These are phyloP conservation scores for Hirundo rustica DNA, from an alignment of 2,797 vertebrate species.

Conservation along the genomic window DNA sequence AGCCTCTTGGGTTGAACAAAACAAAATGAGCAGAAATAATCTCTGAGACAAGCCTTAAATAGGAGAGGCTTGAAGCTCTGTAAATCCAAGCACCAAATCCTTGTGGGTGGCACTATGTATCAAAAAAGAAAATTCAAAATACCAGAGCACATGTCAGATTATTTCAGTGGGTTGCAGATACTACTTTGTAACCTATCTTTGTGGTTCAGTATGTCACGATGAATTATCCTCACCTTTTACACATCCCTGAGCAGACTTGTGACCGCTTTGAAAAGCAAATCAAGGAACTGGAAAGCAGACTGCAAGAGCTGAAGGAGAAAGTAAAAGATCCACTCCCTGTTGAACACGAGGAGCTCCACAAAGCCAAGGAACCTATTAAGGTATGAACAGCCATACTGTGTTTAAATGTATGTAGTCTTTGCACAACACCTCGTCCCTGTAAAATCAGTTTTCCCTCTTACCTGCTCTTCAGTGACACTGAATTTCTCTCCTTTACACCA, in stretches of 20 bases:
- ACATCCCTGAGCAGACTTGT: slow-evolving; percentile 80
- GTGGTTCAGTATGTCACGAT: neutral
- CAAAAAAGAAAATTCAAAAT: neutral
- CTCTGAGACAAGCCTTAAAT: neutral
- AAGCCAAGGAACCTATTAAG: slow-evolving; percentile 75
- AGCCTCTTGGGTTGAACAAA: neutral
- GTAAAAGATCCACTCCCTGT: slow-evolving; percentile 80
- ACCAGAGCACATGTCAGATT: neutral
- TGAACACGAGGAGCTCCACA: slow-evolving; percentile 78
- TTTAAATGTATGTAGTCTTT: neutral
- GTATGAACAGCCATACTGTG: slow-evolving; percentile 61
- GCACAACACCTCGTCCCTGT: neutral
- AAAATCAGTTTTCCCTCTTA: neutral
- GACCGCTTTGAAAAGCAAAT: slow-evolving; percentile 80
- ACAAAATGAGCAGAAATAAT: neutral
- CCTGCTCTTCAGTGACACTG: neutral
- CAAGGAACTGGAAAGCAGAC: slow-evolving; percentile 68
- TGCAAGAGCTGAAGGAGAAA: slow-evolving; percentile 78
- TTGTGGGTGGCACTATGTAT: neutral
- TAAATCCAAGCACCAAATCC: neutral
- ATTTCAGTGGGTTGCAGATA: neutral
- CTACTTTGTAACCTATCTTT: neutral
- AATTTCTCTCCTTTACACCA: neutral
- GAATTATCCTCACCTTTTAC: neutral
- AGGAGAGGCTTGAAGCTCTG: neutral